phyloP scores from a whole-genome alignment of 2,113 vertebrate genomes.

The Aegotheles bennettii region DNA sequence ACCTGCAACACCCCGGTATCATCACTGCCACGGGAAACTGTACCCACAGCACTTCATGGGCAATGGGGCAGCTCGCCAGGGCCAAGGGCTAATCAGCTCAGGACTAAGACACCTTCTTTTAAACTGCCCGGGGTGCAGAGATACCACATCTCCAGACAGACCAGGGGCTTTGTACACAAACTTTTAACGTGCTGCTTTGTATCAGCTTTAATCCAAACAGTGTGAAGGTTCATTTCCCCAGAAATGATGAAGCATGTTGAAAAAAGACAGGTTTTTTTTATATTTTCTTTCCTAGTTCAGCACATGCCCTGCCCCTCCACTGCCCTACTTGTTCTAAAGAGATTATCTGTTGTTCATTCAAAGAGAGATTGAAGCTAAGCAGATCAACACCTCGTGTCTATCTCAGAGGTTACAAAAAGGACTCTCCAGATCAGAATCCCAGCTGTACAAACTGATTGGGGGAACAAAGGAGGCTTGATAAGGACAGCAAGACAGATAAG shows the following conservation, averaged over 20 bases:
- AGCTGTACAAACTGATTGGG: background rate
- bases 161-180: background rate
- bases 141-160: background rate
- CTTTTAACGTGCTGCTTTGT: background rate
- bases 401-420: constrained; percentile 63
- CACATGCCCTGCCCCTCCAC: background rate
- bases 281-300: background rate
- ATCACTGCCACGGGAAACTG: background rate
- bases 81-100: background rate
- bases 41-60: background rate
- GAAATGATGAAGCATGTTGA: background rate
- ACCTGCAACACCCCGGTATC: background rate
- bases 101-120: background rate
- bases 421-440: constrained; percentile 13
- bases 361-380: constrained; percentile 83
- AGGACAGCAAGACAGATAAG: background rate
- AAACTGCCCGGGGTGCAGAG: background rate
- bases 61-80: background rate
- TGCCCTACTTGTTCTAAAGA: constrained; percentile 77
- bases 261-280: rapidly evolving
- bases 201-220: background rate
- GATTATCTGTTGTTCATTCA: constrained; percentile 78
- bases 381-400: constrained; percentile 73
- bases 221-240: background rate
- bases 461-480: background rate